Percentiles rank a stretch among this genome's conserved stretches.
These are phyloP conservation scores for Saguinus midas DNA, from an alignment of 2,113 vertebrate genomes.

Conservation along the genomic window DNA sequence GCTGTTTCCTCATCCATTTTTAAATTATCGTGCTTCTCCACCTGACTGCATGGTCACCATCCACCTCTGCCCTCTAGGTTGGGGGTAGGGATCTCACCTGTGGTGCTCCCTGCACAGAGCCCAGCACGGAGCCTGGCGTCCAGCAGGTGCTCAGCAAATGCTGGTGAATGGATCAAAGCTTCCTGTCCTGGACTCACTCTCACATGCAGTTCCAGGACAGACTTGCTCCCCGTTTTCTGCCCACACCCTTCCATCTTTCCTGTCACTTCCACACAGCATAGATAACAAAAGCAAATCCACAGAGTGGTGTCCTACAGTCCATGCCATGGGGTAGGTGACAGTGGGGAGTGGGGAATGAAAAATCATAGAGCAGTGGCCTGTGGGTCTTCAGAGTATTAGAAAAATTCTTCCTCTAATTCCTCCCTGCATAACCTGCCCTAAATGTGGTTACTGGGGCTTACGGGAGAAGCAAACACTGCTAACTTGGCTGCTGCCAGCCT, in stretches of 20 bases:
- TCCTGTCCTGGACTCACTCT: neutral
- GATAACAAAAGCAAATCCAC: neutral
- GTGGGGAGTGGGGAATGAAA: rapidly evolving
- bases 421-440: neutral
- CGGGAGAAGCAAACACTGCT: neutral
- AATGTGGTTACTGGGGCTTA: too few species aligned
- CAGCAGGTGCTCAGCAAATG: neutral
- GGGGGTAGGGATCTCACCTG: neutral
- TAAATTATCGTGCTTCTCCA: neutral
- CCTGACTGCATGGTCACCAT: too few species aligned
- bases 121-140: neutral
- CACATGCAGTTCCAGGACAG: neutral
- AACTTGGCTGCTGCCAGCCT: neutral
- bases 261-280: neutral
- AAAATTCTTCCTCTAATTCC: neutral
- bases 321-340: rapidly evolving
- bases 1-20: neutral
- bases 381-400: neutral
- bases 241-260: neutral
- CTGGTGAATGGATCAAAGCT: neutral
- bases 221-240: rapidly evolving
- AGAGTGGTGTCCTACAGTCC: too few species aligned
- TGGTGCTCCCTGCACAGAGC: neutral
- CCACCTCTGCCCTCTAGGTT: neutral
- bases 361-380: rapidly evolving